Base-by-base conservation (phyloP, 2,113 vertebrate species). In the Tachysurus vachellii region DNA sequence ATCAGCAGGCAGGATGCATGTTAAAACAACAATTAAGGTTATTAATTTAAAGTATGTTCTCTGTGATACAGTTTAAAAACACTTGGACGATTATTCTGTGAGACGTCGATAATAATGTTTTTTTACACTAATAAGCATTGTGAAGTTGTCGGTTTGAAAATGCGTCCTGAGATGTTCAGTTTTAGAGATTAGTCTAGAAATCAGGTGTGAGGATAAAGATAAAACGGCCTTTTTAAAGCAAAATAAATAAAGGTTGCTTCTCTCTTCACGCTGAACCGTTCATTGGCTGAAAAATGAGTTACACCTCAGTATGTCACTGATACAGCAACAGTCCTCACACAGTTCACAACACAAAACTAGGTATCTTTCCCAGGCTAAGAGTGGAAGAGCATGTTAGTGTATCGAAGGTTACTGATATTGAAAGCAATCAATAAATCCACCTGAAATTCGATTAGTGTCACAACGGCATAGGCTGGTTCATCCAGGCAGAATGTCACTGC, bases 401-500 rank as follows among this genome's bases (percentile, higher is more conserved):
- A 50, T 1, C 26, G 57, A 85, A 66, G 44, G 50, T 86, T 47
- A 80, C 12, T 2, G 47, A 68, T 50, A 56, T 4, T 5, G 21
- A 36, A 79, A 54, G 19, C 12, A 62, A 76, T 76, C 71, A 28
- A 62, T 47, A 64, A 12, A 85, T 44, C 62, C 19, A 66, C 6
- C 28, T 53, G 21, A 28, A 79, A 68, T 36, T 28, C 10, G 21
- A 31, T 57, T 23, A 66, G 44, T 31, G 73, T 62, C 5, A 79
- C 17, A 75, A 26, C 26, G 28, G 14, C 14, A 36, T 44, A 9
- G 0, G 28, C 9, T 50, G 11, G 44, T 76, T 76, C n/a, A 76
- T 28, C 31, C 23, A 73, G 54, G 21, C 5, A 82, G 80, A 86
- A 82, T 73, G 79, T 86, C 85, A 87, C 47, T 28, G 66, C 54